Evolutionary conservation across 2,797 vertebrate species (phyloP), one percentile per base, ranked within the genome.

Genomic region (Enteromius radiatus): DNA sequence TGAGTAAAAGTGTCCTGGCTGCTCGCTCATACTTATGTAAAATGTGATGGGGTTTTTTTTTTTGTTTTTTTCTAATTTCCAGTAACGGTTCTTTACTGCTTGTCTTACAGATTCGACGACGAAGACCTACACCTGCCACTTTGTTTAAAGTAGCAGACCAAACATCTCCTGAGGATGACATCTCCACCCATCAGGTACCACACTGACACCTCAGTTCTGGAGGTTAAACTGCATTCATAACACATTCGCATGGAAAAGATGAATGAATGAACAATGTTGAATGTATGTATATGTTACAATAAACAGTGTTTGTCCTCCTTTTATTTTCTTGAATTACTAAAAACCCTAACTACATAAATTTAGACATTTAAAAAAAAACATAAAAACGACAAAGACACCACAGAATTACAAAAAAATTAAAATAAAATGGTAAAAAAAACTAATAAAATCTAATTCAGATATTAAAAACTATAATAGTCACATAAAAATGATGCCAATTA

Each of bases 61-160:
- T 31, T 31, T 31, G 1, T 3, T 31, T 31, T 33, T 19, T 26
- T 45, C 0, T 7, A 0, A 14, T 76, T 38, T 23, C 12, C 19
- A 6, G 36, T 52, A 26, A 41, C 68, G 19, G 4, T 69, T 76
- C 31, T 69, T 19, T 74, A 10, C 49, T 86, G 56, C 77, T 45
- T 84, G 63, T 85, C 54, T 64, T 64, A 33, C 21, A 99, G 98
- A 99, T 99, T 89, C 96, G 97, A 19, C 95, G 97, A 89, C 91
- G 97, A 88, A 96, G 97, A 89, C 98, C 98, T n/a, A 99, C 98
- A 4, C 98, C 97, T 0, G 98, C 98, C 84, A 97, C 98, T 77
- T 93, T 99, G 83, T 99, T 99, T 91, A 95, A 96, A 93, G 94
- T 98, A 84, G 96, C 97, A 0, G 97, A 99, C 88, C 96, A 97